Evolutionary conservation across 2,113 vertebrate genomes (phyloP), one percentile per base, ranked within the genome.

Genomic region (Clupea harengus): DNA sequence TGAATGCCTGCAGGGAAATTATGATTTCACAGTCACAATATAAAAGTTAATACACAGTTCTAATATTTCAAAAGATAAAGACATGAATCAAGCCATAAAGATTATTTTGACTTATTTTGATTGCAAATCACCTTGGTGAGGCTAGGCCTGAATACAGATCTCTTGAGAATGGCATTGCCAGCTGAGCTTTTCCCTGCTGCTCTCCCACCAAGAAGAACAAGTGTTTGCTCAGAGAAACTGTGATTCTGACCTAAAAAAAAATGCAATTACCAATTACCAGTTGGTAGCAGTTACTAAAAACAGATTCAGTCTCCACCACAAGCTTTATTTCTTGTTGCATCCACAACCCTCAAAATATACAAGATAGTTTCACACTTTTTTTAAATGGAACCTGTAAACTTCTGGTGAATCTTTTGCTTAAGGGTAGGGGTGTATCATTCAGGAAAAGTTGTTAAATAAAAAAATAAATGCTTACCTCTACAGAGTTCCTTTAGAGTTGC

Each of bases 111-210:
- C 49, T 13, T 50, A 15, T 1, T 39, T 1, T 39, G 1, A 39
- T 39, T 39, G 2, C 13, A 52, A 85, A 28, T 67, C 25, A 67
- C 82, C 46, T 4, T 83, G 1, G 47, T 8, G 32, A 9, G 5
- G 18, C 2, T 5, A 22, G 17, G 2, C n/a, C 6, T 78, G 22
- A 89, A 86, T 84, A 11, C 9, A 18, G 3, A 9, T 0, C 20
- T 11, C 22, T 20, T 57, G 13, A 89, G 1, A 84, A 89, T 82
- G 0, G 39, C 57, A 72, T 89, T 89, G 84, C 88, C 86, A 82
- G 32, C 25, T 3, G 0, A 5, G 18, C 88, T 86, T 81, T 86
- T 89, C 49, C 82, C 84, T 81, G 39, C 28, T 64, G 6, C 6
- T 54, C 49, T 50, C 39, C 8, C n/a, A 81, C 88, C 88, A 22